Evolutionary conservation across 92 coral and sea anemone genomes (phyloP).

Genomic region (Palythoa grandiflora): DNA sequence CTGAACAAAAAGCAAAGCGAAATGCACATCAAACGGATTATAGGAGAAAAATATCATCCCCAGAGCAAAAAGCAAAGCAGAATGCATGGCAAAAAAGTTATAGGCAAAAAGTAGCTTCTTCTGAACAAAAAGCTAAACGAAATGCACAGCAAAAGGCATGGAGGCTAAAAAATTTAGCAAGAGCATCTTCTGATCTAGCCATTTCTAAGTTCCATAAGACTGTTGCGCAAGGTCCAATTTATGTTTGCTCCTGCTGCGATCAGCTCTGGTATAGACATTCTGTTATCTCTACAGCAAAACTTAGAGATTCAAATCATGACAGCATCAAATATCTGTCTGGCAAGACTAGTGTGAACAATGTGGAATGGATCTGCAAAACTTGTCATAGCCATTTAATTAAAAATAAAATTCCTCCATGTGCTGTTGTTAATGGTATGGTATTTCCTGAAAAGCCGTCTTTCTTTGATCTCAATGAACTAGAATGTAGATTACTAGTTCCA

Average conservation of each 20-base stretch:
- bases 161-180: slow-evolving; percentile 21
- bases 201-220: slow-evolving; percentile 64
- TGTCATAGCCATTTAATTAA: neutral
- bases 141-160: slow-evolving; percentile 36
- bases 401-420: slow-evolving; percentile 37
- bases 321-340: neutral
- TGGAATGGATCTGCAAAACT: slow-evolving; percentile 44
- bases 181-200: slow-evolving; percentile 14
- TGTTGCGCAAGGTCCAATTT: slow-evolving; percentile 68
- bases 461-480: neutral
- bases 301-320: slow-evolving; percentile 51
- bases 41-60: slow-evolving; percentile 16
- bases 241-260: slow-evolving; percentile 74
- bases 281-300: slow-evolving; percentile 50
- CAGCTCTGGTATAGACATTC: slow-evolving; percentile 74
- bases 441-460: slow-evolving; percentile 35
- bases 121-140: slow-evolving; percentile 38
- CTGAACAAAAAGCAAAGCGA: slow-evolving; percentile 38
- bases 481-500: neutral
- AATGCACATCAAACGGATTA: slow-evolving; percentile 42
- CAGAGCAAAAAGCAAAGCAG: slow-evolving; percentile 11
- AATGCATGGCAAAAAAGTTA: slow-evolving; percentile 21
- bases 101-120: slow-evolving; percentile 20
- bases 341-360: slow-evolving; percentile 45
- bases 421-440: slow-evolving; percentile 40